A percentile compares a stretch with the other conserved stretches of the same genome.
These are phyloP conservation scores for Oedothorax gibbosus DNA, from an alignment of 1,140 invertebrate species.

Conservation along the genomic window DNA sequence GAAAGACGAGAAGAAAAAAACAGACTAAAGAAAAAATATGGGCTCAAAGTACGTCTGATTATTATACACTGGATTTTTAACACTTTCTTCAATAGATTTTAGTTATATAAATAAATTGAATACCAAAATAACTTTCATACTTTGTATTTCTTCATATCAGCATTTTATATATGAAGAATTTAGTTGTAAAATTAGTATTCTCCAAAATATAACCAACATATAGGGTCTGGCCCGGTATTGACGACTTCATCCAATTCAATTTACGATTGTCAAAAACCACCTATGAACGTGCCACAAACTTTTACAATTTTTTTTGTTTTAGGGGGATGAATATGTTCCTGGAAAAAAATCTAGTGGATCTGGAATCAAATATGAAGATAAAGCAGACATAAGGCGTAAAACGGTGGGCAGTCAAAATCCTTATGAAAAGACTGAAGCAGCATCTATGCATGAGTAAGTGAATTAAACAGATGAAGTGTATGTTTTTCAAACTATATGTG, in stretches of 20 bases:
- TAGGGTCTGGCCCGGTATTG: too few species aligned
- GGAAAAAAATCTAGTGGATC: background rate
- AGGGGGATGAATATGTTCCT: conserved; percentile 35
- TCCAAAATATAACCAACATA: too few species aligned
- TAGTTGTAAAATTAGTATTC: too few species aligned
- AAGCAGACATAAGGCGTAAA: conserved; percentile 80
- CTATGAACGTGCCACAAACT: too few species aligned
- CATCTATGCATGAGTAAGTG: conserved; percentile 81
- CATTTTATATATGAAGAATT: too few species aligned
- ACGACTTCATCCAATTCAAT: too few species aligned
- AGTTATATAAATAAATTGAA: background rate
- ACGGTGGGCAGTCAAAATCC: conserved; percentile 85
- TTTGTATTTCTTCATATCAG: too few species aligned
- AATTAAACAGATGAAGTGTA: background rate
- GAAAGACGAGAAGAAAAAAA: conserved; percentile 74
- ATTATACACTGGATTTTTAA: background rate
- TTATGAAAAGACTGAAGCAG: conserved; percentile 80
- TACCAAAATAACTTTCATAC: too few species aligned
- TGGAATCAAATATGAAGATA: conserved; percentile 77
- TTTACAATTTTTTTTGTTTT: background rate
- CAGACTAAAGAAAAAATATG: conserved; percentile 85
- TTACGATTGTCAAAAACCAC: too few species aligned
- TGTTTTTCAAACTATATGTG: too few species aligned
- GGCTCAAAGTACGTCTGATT: conserved; percentile 68
- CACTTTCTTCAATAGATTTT: background rate